Evolutionary conservation across 2,113 vertebrate genomes (phyloP), one percentile per base, ranked within the genome.

Genomic region (Pterocles orientalis): DNA sequence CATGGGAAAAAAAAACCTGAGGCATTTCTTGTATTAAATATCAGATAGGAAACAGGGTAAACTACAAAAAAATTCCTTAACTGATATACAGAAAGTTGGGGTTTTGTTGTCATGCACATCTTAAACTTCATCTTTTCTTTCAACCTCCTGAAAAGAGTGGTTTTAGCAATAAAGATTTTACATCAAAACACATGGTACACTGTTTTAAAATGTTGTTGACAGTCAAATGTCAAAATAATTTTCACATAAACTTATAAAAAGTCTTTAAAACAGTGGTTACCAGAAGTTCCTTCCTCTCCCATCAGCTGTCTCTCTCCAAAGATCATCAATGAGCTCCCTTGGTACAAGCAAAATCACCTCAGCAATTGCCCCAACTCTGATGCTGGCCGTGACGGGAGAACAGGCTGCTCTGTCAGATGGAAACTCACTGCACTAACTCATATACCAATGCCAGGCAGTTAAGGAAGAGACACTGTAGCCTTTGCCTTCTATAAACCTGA

Each of bases 51-150:
- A 50, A 43, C 12, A 33, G 33, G 50, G 21, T 79, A 80, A 96
- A 56, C 64, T 86, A 95, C 8, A n/a, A 78, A 60, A 58, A 18
- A 90, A 14, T 31, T 95, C 31, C 82, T 97, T 88, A 96, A 95
- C 17, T 58, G 39, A 87, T 50, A 94, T 1, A 81, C 8, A 69
- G 61, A 88, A 96, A 72, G 7, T 50, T 61, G 9, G 4, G 25
- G 33, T 16, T 68, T 65, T 57, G 47, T 56, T 28, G 14, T 58
- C 56, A 62, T 3, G 6, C 3, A 36, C 12, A 81, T 72, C 56
- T 76, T 60, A 64, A 91, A 48, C 23, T 17, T 43, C 11, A 47
- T 28, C 5, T 36, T 83, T 39, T 41, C 19, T 68, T 70, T 58
- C 7, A 87, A 69, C 23, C 45, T 81, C 56, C 14, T 36, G 33